A percentile compares a stretch with the other conserved stretches of the same genome.
Conservation (phyloP, 2,888 invertebrate species). For the Platynereis dumerilii region DNA sequence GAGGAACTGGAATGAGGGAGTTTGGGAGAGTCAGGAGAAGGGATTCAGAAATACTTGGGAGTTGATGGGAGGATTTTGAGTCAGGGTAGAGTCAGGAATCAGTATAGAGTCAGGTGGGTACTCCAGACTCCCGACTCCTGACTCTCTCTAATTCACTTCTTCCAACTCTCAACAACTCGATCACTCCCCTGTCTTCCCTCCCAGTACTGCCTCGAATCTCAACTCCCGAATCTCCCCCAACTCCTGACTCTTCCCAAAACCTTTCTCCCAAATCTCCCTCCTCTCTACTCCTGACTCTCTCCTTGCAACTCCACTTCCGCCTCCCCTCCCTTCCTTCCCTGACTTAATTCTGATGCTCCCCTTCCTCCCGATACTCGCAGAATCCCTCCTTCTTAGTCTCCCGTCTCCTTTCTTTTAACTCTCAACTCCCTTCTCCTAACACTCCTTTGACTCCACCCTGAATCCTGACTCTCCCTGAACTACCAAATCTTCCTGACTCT, state of each 20-base stretch:
- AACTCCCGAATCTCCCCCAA: not conserved
- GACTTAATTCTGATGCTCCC: not conserved
- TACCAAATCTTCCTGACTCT: not conserved
- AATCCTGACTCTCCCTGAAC: not conserved
- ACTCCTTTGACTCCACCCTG: not conserved
- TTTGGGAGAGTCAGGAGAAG: no score
- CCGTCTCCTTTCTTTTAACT: not conserved
- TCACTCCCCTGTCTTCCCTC: not conserved
- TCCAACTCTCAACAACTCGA: not conserved
- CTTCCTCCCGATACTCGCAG: not conserved
- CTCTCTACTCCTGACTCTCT: not conserved
- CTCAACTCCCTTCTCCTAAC: not conserved
- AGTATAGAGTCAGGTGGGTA: not conserved
- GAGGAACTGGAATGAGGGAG: no score
- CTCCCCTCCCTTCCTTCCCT: not conserved
- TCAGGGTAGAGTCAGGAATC: not conserved
- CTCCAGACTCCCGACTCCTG: not conserved
- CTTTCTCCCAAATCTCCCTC: not conserved
- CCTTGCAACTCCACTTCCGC: not conserved
- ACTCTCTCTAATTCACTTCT: not conserved
- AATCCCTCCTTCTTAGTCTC: not conserved
- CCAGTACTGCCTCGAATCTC: not conserved
- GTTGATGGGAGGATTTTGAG: not conserved
- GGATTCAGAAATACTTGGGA: no score
- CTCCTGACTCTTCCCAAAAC: not conserved